Percentiles rank a stretch among this genome's conserved stretches.
Evolutionary conservation across 2,888 invertebrate genomes (phyloP).

Genomic region (Melangyna quadrimaculata): DNA sequence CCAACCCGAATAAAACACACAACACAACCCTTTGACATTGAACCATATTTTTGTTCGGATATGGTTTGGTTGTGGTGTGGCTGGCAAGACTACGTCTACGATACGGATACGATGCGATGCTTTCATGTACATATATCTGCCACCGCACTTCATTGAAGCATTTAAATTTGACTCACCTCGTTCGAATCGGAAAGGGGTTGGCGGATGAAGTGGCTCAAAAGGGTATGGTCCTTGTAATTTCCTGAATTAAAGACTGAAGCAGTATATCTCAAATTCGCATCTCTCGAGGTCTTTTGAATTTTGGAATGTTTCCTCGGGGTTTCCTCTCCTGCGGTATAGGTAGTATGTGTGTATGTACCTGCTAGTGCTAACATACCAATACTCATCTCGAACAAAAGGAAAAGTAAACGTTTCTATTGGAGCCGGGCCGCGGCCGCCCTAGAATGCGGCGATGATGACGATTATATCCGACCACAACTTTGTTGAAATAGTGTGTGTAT

Average conservation of each 20-base stretch:
- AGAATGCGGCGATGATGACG: constrained; percentile 5
- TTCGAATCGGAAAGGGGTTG: constrained; percentile 29
- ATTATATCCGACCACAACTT: not conserved
- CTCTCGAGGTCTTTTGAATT: constrained; percentile 21
- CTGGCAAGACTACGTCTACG: not conserved
- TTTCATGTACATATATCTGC: not conserved
- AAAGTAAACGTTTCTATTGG: constrained; percentile 9
- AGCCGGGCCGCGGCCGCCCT: not conserved
- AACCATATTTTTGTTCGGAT: constrained; percentile 49
- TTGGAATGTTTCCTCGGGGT: constrained; percentile 17
- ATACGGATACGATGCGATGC: not conserved
- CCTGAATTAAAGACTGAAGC: constrained; percentile 58
- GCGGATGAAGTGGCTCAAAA: constrained; percentile 3
- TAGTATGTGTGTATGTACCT: not conserved
- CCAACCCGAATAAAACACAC: not conserved
- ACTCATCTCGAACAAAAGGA: not conserved
- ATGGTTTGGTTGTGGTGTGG: not conserved
- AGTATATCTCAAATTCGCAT: constrained; percentile 47
- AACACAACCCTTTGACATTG: constrained; percentile 69
- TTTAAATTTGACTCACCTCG: constrained; percentile 54
- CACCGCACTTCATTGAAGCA: constrained; percentile 9
- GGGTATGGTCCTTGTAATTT: constrained; percentile 65
- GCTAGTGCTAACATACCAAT: not conserved
- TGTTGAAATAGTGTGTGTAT: constrained; percentile 25
- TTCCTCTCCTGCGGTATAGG: not conserved